Conservation (phyloP, 1,140 invertebrate genomes). For the Bombyx mandarina region DNA sequence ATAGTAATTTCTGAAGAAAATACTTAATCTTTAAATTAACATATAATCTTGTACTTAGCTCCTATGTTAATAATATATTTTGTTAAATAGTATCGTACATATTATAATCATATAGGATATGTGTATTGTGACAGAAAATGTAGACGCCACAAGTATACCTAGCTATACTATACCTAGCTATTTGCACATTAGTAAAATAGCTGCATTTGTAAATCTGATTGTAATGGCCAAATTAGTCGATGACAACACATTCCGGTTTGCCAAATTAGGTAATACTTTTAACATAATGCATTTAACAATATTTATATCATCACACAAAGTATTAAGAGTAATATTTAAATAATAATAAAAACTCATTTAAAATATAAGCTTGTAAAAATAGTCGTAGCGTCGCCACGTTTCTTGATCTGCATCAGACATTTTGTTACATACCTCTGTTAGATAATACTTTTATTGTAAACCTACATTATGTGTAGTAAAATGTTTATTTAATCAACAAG, state of each 20-base stretch:
- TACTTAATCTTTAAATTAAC: slow-evolving; percentile 10
- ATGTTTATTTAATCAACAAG: slow-evolving; percentile 66
- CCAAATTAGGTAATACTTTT: slow-evolving; percentile 49
- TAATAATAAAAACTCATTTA: neutral
- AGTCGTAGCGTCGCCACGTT: slow-evolving; percentile 5
- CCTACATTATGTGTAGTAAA: slow-evolving; percentile 70
- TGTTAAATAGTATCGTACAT: slow-evolving; percentile 2
- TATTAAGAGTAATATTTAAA: no score
- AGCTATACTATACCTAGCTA: no score
- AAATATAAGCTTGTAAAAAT: slow-evolving; percentile 4
- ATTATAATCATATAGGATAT: neutral
- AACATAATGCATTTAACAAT: slow-evolving; percentile 49
- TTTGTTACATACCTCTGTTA: slow-evolving; percentile 61
- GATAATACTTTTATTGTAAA: slow-evolving; percentile 68
- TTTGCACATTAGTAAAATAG: no score
- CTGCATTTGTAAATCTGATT: no score
- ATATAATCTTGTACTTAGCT: slow-evolving; percentile 2
- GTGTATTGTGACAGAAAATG: no score
- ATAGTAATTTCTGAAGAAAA: slow-evolving; percentile 25
- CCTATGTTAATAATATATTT: neutral
- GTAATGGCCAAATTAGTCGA: slow-evolving; percentile 30
- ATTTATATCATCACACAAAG: slow-evolving; percentile 9
- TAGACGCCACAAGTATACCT: no score
- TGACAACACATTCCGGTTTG: slow-evolving; percentile 56
- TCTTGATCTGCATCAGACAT: slow-evolving; percentile 63